phyloP scores from a whole-genome alignment of 2,113 vertebrate genomes.

The Nestor notabilis region DNA sequence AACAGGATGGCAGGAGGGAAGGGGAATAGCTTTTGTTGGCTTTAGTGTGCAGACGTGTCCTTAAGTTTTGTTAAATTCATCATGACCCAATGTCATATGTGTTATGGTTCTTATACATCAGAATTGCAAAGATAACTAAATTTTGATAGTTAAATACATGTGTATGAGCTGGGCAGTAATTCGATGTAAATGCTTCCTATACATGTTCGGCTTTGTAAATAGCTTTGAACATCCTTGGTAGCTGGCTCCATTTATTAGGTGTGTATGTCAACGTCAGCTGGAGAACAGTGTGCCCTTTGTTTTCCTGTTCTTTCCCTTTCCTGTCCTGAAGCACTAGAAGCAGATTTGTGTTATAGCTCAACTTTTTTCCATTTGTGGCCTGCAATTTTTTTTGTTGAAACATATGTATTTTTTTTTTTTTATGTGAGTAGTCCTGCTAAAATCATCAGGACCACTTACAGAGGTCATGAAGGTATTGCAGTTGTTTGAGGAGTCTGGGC shows the following conservation, averaged over 20 bases:
- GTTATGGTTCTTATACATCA: background rate
- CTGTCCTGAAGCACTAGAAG: background rate
- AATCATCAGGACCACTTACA: background rate
- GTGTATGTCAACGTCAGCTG: background rate
- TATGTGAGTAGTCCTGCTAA: background rate
- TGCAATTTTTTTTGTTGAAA: background rate
- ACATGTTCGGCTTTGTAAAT: background rate
- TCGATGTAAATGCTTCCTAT: background rate
- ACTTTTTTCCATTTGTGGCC: background rate
- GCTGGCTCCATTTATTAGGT: background rate
- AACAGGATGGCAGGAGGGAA: background rate
- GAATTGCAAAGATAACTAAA: background rate
- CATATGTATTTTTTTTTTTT: accelerated
- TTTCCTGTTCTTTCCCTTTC: background rate
- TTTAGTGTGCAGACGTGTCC: background rate
- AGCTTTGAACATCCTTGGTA: background rate
- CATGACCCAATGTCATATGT: background rate
- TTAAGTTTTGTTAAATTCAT: background rate
- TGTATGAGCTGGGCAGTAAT: background rate
- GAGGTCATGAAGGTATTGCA: background rate
- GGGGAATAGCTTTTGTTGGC: background rate
- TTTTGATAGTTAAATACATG: background rate
- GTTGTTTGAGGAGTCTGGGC: background rate
- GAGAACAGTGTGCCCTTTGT: slow-evolving; percentile 3
- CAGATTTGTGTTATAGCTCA: background rate